A percentile compares a stretch with the other conserved stretches of the same genome.
These are phyloP conservation scores for Amiota minor DNA, from an alignment of 2,888 invertebrate genomes.

Conservation along the genomic window DNA sequence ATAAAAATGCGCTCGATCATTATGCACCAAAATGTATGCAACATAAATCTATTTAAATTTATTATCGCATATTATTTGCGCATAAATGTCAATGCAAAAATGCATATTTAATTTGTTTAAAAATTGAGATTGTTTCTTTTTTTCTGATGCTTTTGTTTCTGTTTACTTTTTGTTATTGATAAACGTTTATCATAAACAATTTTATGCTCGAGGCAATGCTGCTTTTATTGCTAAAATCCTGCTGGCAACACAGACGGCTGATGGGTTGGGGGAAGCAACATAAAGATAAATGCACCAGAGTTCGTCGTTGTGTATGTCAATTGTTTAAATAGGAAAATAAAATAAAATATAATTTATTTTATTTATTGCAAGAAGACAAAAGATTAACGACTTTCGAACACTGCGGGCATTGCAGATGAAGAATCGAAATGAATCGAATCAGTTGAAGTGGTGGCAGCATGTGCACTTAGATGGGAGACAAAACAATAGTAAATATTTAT, in stretches of 20 bases:
- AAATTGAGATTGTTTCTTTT: not conserved
- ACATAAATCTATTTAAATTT: slow-evolving; percentile 18
- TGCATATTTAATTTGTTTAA: not conserved
- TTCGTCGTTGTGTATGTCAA: slow-evolving; percentile 11
- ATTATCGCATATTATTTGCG: slow-evolving; percentile 18
- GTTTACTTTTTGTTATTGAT: not conserved
- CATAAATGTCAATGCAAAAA: not conserved
- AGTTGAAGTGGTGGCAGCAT: not conserved
- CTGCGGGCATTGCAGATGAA: not conserved
- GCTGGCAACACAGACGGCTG: not conserved
- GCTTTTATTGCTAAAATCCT: not conserved
- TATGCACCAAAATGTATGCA: slow-evolving; percentile 13
- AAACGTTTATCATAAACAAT: slow-evolving; percentile 9
- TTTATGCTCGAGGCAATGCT: not conserved
- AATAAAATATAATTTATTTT: not conserved
- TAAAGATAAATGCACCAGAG: not conserved
- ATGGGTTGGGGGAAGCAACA: not conserved
- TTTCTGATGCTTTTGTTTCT: not conserved
- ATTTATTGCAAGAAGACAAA: slow-evolving; percentile 19
- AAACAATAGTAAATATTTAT: too few species aligned
- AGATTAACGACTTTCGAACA: slow-evolving; percentile 12
- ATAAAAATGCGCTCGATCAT: slow-evolving; percentile 9
- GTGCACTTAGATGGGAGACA: too few species aligned
- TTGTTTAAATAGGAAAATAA: not conserved
- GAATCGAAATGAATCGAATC: not conserved